Percentiles rank a stretch among this genome's conserved stretches.
Conservation (phyloP, 2,113 vertebrate genomes). For the Chloropsis cyanopogon region DNA sequence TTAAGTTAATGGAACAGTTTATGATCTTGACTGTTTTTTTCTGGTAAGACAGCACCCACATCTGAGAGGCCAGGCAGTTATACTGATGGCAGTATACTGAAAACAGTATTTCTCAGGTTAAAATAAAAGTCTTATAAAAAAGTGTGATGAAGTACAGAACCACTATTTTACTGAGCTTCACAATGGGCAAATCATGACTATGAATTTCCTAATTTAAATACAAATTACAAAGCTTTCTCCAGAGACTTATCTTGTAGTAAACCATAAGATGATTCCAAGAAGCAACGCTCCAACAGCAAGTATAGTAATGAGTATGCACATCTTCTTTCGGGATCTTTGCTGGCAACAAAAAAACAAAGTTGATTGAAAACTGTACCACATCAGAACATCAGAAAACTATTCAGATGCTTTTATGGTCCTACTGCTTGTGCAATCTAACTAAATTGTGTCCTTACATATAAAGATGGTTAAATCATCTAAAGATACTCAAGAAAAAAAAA, state of each 20-base stretch:
- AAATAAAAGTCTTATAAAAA: constrained; percentile 14
- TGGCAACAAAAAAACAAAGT: constrained; percentile 31
- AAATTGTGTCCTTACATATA: not conserved
- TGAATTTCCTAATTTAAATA: constrained; percentile 38
- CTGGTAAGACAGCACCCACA: not conserved
- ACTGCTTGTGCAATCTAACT: not conserved
- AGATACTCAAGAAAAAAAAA: not conserved
- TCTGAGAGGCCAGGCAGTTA: not conserved
- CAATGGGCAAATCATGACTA: constrained; percentile 28
- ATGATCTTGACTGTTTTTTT: not conserved
- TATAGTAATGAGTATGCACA: constrained; percentile 85
- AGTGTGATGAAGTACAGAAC: constrained; percentile 41
- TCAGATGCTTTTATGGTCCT: not conserved
- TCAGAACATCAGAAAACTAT: not conserved
- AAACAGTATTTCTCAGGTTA: not conserved
- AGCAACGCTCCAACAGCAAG: constrained; percentile 73
- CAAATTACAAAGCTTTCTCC: not conserved
- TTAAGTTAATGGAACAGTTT: not conserved
- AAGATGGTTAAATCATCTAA: not conserved
- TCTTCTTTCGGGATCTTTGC: constrained; percentile 92
- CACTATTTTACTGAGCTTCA: constrained; percentile 54
- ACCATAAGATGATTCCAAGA: constrained; percentile 83
- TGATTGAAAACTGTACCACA: not conserved
- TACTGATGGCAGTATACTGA: not conserved
- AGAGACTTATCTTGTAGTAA: not conserved